Evolutionary conservation across 1,140 invertebrate species (phyloP), one percentile per base, ranked within the genome.

Genomic region (Drosophila oshimai): DNA sequence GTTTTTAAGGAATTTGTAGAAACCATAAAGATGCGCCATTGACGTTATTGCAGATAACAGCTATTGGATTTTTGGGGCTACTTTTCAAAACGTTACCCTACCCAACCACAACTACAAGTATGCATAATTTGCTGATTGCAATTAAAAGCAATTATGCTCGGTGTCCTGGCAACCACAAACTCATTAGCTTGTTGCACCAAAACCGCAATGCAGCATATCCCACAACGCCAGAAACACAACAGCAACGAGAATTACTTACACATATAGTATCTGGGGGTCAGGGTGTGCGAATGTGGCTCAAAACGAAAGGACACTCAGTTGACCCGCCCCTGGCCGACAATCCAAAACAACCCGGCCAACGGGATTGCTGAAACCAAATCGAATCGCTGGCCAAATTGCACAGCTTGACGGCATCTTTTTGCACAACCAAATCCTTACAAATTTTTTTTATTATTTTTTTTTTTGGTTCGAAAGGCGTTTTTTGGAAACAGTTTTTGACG

Each of bases 141-240:
- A 87, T 87, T 87, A 87, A 87, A 87, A 88, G 77, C 81, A 87
- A 87, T 87, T 87, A 87, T 87, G 81, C 54, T 62, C 62, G 77
- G 60, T 87, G 81, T 81, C 58, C 69, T 62, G 54, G 45, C 71
- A 87, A 81, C 81, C 81, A 62, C 81, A 87, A 87, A 81, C 83
- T 87, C 81, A 87, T 87, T 87, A 87, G 81, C 81, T 87, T 70
- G 81, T 80, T 87, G 76, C 77, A 73, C 69, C 83, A 67, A 67
- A 81, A 77, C 81, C 81, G 70, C 81, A 87, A 87, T 73, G 71
- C 79, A 84, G 55, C 80, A 84, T 73, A 83, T 55, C 62, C 73
- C 73, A 55, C 53, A 73, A 31, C 54, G 58, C 20, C 53, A 74
- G 29, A 36, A n/a, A 26, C 53, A 70, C 62, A 74, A 31, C 46